Evolutionary conservation across 2,888 invertebrate genomes (phyloP), one percentile per base, ranked within the genome.

Genomic region (Choreutis nemorana): DNA sequence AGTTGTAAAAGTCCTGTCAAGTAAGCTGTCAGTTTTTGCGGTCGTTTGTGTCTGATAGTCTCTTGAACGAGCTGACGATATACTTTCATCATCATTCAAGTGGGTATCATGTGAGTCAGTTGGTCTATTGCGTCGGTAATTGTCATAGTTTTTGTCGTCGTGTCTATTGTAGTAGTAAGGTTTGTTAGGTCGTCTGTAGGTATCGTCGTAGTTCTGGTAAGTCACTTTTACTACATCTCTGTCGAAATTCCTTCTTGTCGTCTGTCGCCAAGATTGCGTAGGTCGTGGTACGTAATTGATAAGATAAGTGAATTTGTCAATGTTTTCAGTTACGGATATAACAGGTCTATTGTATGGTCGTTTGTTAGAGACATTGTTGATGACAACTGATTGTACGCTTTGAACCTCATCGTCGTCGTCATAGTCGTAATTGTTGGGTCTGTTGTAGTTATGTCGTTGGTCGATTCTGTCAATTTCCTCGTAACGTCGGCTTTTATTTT

Each of bases 251-350:
- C 59, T 49, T 55, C 57, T 62, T 20, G 72, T 77, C 2, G 65
- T 64, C 31, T 63, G 63, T 55, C 77, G 58, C 62, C 67, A 78
- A 2, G 78, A 66, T 41, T 72, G 67, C 14, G 79, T 79, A 26
- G 79, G 71, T 57, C 70, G 57, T 0, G 80, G 80, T n/a, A 81
- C 80, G 35, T 79, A 80, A 41, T 80, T 80, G 8, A 81, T 80
- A 1, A 81, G 50, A 39, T 81, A 81, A 31, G 80, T 81, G 32
- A 66, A 79, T 53, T 73, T 75, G 55, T 79, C 64, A 30, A 66
- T 54, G 36, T 78, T 78, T 48, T 75, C 77, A 33, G 81, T 80
- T 29, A 78, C 78, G 31, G 77, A 59, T 41, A 78, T 55, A 23
- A 77, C 64, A 3, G 75, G 73, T 54, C 71, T 54, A 30, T 59